Conservation (phyloP, 2,888 invertebrate species). For the Neria commutata region DNA sequence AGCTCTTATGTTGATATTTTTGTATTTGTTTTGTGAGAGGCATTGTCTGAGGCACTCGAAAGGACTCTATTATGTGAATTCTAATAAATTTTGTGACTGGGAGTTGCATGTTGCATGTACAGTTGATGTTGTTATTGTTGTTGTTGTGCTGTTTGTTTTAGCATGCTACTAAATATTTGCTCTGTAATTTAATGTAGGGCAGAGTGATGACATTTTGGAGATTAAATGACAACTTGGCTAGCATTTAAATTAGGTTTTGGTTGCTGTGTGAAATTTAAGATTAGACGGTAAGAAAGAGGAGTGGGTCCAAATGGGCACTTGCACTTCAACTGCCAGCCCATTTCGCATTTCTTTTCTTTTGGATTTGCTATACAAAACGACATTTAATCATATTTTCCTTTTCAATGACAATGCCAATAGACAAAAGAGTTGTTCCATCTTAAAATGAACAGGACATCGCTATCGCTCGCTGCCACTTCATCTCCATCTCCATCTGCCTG, state of each 20-base stretch:
- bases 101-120: not conserved
- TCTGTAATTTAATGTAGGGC: not conserved
- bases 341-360: too few relatives aligned
- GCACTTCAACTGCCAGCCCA: too few relatives aligned
- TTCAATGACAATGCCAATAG: too few relatives aligned
- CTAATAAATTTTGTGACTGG: not conserved
- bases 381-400: too few relatives aligned
- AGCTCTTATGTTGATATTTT: not conserved
- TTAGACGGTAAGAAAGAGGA: too few relatives aligned
- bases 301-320: too few relatives aligned
- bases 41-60: not conserved
- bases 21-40: not conserved
- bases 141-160: not conserved
- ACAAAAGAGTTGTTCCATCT: too few relatives aligned
- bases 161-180: not conserved
- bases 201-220: not conserved
- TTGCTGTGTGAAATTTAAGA: too few relatives aligned
- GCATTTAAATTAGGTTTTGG: too few relatives aligned
- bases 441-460: too few relatives aligned
- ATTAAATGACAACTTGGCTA: not conserved
- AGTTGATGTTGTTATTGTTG: not conserved
- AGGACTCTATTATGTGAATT: constrained; percentile 2
- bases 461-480: constrained; percentile 17
- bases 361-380: too few relatives aligned
- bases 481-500: too few relatives aligned